A percentile compares a stretch with the other conserved stretches of the same genome.
These are phyloP conservation scores for Argentina silus DNA, from an alignment of 2,797 vertebrate species.

Conservation along the genomic window DNA sequence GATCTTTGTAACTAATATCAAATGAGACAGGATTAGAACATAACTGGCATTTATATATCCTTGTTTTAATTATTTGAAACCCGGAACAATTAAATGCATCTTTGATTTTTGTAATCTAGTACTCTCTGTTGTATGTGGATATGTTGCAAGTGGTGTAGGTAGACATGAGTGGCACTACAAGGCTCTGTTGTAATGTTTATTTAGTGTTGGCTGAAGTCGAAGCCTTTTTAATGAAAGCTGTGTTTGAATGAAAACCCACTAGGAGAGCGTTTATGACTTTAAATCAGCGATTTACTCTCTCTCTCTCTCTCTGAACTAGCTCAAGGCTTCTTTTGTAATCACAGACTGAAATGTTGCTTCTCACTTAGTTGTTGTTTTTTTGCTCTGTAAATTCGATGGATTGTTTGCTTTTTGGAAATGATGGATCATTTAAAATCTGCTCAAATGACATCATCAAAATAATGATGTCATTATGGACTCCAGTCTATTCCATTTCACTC, in stretches of 20 bases:
- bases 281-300: neutral
- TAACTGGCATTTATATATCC: neutral
- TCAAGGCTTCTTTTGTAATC: conserved; percentile 69
- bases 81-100: neutral
- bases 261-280: too few relatives aligned
- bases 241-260: neutral
- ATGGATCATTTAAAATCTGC: conserved; percentile 35
- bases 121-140: neutral
- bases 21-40: neutral
- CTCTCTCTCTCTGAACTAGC: conserved; percentile 53
- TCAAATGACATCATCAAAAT: neutral
- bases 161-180: neutral
- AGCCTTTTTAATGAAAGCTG: neutral
- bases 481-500: neutral
- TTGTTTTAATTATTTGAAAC: neutral
- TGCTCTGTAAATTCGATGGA: conserved; percentile 64
- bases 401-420: conserved; percentile 52
- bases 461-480: neutral
- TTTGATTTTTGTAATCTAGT: neutral
- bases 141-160: neutral
- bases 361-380: conserved; percentile 64
- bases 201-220: neutral
- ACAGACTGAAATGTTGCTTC: conserved; percentile 71
- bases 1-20: neutral
- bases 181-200: neutral